Percentiles rank a stretch among this genome's conserved stretches.
Evolutionary conservation across 2,113 vertebrate species (phyloP).

Genomic region (Cinclus cinclus): DNA sequence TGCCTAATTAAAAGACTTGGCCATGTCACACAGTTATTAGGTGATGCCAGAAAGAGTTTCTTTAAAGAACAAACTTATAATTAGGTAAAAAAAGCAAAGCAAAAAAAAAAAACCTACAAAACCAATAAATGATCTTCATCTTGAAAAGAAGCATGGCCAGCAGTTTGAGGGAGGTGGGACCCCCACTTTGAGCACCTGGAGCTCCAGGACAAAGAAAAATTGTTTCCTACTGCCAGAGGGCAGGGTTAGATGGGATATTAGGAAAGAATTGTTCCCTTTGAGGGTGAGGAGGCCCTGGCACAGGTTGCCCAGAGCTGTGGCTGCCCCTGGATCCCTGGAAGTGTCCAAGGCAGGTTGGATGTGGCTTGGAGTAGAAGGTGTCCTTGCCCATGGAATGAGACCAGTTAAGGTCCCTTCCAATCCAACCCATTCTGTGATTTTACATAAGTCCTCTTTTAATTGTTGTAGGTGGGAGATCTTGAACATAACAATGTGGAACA

Average conservation of each 20-base stretch:
- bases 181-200: neutral
- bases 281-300: rapidly evolving
- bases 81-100: neutral
- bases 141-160: rapidly evolving
- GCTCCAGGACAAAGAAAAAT: neutral
- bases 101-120: neutral
- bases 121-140: neutral
- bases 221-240: neutral
- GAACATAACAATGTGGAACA: neutral
- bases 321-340: neutral
- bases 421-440: neutral
- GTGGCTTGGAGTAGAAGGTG: neutral
- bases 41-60: neutral
- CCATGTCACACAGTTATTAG: neutral
- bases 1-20: neutral
- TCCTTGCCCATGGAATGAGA: neutral
- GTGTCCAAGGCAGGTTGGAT: neutral
- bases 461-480: neutral
- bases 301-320: neutral
- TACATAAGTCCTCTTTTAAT: rapidly evolving
- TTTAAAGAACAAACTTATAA: neutral
- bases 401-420: neutral
- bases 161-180: neutral
- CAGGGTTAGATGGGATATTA: neutral
- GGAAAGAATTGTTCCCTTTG: neutral